Base-by-base conservation (phyloP, 2,888 invertebrate species). In the Drosophila kanekoi region DNA sequence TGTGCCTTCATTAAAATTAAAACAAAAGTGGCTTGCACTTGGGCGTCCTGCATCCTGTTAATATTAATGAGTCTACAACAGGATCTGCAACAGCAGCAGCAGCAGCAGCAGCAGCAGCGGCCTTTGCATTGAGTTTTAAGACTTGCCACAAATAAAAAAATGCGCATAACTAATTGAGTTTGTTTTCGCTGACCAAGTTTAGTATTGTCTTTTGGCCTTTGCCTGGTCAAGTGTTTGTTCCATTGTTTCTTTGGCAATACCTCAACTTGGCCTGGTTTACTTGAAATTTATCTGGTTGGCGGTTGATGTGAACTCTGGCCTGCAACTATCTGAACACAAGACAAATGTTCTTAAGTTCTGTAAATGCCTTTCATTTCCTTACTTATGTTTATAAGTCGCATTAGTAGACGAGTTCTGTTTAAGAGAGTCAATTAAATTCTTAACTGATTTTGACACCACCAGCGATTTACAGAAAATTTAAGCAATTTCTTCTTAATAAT, bases 141-240 rank as follows among this genome's bases (percentile, higher is more conserved):
- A 51, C 47, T 45, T 37, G 40, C 20, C 45, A 62, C 54, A 51
- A 75, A 71, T n/a, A n/a, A 18, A 18, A 28, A 75, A 76, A 71
- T 62, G 59, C 70, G 75, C 75, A 79, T 74, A 70, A 62, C 60
- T 60, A 74, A 78, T 78, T 74, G 47, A 74, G 62, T 65, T 64
- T 49, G 56, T 45, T 40, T 35, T 43, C 47, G 60, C 44, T 57
- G 74, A 37, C 68, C 74, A 68, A 78, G 52, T 54, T 62, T 49
- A 1, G 45, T 32, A 67, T 74, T 74, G 74, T 77, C 72, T 48
- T 23, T 54, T 47, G 20, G 44, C 48, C 45, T 18, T 13, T n/a
- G 44, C 23, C 8, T 16, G 32, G 10, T 28, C 35, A 6, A n/a
- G 10, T 10, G 9, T 3, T 28, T 41, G 38, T 59, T 14, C 13